Conservation (phyloP, 2,113 vertebrate species). For the Varanus komodoensis region DNA sequence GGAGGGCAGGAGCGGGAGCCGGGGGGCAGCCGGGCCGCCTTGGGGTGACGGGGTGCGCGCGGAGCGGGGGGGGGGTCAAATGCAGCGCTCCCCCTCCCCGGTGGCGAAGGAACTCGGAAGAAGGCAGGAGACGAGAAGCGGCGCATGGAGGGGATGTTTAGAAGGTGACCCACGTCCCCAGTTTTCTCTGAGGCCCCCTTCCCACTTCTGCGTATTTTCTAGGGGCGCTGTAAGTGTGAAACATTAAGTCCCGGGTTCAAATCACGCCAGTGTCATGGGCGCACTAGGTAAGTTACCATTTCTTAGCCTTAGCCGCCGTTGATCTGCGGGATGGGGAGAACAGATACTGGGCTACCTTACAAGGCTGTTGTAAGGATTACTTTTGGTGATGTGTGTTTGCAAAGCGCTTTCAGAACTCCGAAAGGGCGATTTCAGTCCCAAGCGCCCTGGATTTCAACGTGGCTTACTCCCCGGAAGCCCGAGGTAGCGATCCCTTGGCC, state of each 20-base stretch:
- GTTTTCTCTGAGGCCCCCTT: neutral
- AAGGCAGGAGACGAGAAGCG: neutral
- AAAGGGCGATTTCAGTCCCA: neutral
- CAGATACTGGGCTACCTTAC: neutral
- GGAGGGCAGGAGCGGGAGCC: slow-evolving; percentile 52
- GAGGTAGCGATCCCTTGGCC: neutral
- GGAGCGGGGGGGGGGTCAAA: neutral
- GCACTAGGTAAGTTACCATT: neutral
- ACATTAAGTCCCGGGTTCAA: neutral
- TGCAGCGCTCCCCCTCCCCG: neutral
- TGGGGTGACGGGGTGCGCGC: neutral
- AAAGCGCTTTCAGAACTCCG: neutral
- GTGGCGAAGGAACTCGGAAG: neutral
- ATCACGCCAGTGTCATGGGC: neutral
- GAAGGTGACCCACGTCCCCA: neutral
- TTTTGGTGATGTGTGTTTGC: neutral
- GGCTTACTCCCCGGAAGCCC: neutral
- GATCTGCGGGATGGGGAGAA: neutral
- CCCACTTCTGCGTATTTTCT: too few relatives aligned
- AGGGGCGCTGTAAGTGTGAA: neutral
- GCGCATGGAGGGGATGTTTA: neutral
- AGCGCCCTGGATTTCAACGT: neutral
- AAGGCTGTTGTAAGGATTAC: neutral
- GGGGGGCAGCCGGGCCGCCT: slow-evolving; percentile 62
- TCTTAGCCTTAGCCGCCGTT: neutral